Conservation (phyloP, 2,888 invertebrate species). For the Melipona bicolor region DNA sequence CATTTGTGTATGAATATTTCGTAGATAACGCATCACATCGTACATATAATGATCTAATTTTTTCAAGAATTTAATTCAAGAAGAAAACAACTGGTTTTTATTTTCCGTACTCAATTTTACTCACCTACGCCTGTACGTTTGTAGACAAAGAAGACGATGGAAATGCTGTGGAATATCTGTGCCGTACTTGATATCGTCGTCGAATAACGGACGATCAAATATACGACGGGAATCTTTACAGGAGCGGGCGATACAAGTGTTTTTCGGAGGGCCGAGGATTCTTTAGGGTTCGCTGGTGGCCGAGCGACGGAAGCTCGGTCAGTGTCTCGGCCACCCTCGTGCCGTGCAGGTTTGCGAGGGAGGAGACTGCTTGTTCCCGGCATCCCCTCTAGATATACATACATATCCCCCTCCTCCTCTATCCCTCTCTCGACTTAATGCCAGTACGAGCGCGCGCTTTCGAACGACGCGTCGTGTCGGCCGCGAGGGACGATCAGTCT, state of each 20-base stretch:
- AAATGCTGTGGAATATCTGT: too few species aligned
- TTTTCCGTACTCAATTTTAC: too few species aligned
- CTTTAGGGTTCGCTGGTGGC: constrained; percentile 48
- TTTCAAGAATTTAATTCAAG: too few species aligned
- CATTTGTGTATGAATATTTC: too few species aligned
- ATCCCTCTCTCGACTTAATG: constrained; percentile 69
- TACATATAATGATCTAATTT: too few species aligned
- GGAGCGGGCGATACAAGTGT: constrained; percentile 19
- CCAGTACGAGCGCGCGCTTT: constrained; percentile 79
- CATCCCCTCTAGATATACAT: constrained; percentile 67
- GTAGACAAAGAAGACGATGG: too few species aligned
- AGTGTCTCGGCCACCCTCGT: constrained; percentile 77
- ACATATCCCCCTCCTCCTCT: constrained; percentile 55
- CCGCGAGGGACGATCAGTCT: constrained; percentile 77
- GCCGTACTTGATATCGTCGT: background rate
- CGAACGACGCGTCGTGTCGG: constrained; percentile 77
- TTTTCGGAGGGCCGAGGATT: constrained; percentile 39
- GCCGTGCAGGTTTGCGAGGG: constrained; percentile 69
- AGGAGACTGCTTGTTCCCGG: constrained; percentile 66
- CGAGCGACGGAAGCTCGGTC: constrained; percentile 69
- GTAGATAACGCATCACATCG: too few species aligned
- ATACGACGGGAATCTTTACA: background rate
- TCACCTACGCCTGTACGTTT: too few species aligned
- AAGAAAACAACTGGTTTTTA: too few species aligned
- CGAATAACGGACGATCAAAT: background rate